Base-by-base conservation (phyloP, 1,140 invertebrate genomes). In the Trichonephila inaurata region DNA sequence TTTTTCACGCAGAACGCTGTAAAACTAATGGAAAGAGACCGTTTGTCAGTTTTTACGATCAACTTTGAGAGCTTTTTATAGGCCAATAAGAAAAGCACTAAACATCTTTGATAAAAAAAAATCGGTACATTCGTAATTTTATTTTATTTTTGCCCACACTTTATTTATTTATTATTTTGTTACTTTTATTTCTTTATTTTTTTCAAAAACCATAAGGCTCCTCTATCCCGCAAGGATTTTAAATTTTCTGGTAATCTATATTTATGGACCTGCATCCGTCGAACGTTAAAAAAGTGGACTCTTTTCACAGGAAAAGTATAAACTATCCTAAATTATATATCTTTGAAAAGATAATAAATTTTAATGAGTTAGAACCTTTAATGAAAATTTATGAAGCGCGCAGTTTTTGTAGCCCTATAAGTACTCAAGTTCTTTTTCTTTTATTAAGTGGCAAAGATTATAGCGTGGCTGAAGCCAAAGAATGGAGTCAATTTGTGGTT, bases 31-130 rank as follows among this genome's bases (percentile, higher is more conserved):
- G 69, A 72, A 91, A 33, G 19, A 82, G 77, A 91, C 69, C 77
- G 89, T 91, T 91, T 91, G 89, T 91, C 69, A 91, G 72, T 61
- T 91, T 91, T 91, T 91, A 91, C 60, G 89, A 91, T 19, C 51
- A 40, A 82, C 89, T 91, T 24, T 21, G 61, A 82, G 89, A 82
- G 24, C 12, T 24, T 91, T 91, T 91, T 91, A 91, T 91, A 62
- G 89, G 64, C 44, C 77, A n/a, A 82, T 91, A 91, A 82, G 77
- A 91, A 60, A 40, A 82, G 44, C 77, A 91, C 69, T 91, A 82
- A 61, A 91, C 89, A 81, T 91, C 58, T 91, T 40, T 72, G 58
- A 91, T 77, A 89, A 89, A 77, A 77, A 72, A 77, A 72, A 51
- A 51, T 89, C 62, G 28, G 72, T 89, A 58, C 44, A 24, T 89